phyloP scores from a whole-genome alignment of 2,888 invertebrate species.

The Latrodectus elegans region DNA sequence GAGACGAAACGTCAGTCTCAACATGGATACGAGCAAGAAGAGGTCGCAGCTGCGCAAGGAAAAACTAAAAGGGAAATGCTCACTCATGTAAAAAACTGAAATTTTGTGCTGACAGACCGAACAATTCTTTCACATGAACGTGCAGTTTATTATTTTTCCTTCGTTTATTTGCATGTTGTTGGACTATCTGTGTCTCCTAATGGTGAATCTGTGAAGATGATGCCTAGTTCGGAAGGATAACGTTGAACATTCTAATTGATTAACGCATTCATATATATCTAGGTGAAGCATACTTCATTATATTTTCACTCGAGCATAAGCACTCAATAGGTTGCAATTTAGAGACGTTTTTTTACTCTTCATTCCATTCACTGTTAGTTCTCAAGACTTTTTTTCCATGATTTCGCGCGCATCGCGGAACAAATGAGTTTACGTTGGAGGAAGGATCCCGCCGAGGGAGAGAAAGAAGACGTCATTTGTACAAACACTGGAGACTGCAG shows the following conservation, averaged over 20 bases:
- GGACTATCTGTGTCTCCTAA: background rate
- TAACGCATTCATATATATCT: background rate
- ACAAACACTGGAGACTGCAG: background rate
- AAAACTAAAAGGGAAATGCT: constrained; percentile 83
- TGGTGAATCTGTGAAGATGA: no score
- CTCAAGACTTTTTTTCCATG: no score
- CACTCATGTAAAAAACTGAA: constrained; percentile 77
- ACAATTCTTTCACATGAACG: background rate
- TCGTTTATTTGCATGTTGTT: background rate
- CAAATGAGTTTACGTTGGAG: background rate
- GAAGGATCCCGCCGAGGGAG: background rate
- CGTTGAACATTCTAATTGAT: no score
- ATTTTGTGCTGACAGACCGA: constrained; percentile 8
- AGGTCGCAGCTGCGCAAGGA: constrained; percentile 77
- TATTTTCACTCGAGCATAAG: background rate
- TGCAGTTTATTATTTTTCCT: background rate
- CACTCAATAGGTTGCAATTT: no score
- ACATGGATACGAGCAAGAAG: constrained; percentile 78
- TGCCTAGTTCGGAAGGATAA: no score
- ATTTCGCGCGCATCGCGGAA: no score
- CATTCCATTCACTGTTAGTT: no score
- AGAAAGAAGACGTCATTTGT: background rate
- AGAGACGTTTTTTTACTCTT: no score
- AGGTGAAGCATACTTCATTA: background rate
- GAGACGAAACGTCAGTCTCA: constrained; percentile 92